phyloP scores from a whole-genome alignment of 2,888 invertebrate genomes.

The Leptopilina syphax region DNA sequence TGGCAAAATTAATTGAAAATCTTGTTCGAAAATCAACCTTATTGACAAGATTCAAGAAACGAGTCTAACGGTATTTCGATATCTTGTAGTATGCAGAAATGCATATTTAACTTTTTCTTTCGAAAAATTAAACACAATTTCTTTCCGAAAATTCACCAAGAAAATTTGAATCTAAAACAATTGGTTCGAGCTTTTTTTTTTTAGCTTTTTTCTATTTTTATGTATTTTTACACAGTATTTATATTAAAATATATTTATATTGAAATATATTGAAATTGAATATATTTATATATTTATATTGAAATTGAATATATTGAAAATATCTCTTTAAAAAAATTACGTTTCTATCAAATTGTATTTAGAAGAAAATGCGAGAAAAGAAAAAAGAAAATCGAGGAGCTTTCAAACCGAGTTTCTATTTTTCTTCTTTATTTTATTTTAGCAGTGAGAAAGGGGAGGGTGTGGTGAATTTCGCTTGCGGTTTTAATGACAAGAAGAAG shows the following conservation, averaged over 20 bases:
- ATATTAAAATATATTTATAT: too few relatives aligned
- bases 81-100: conserved; percentile 36
- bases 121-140: conserved; percentile 15
- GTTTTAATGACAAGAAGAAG: not conserved
- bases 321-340: too few relatives aligned
- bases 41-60: conserved; percentile 50
- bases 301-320: too few relatives aligned
- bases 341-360: too few relatives aligned
- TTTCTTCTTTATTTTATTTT: not conserved
- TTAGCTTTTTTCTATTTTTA: too few relatives aligned
- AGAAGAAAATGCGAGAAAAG: too few relatives aligned
- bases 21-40: conserved; percentile 33
- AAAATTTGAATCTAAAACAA: not conserved
- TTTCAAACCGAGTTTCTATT: not conserved
- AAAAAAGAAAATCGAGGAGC: not conserved
- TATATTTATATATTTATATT: too few relatives aligned
- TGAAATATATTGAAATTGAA: too few relatives aligned
- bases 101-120: conserved; percentile 15
- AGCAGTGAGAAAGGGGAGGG: too few relatives aligned
- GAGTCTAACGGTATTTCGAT: conserved; percentile 54
- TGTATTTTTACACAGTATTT: too few relatives aligned
- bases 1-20: conserved; percentile 30
- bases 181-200: too few relatives aligned
- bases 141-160: not conserved
- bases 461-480: not conserved